Conservation (phyloP, 2,888 invertebrate species). For the Boloria selene region DNA sequence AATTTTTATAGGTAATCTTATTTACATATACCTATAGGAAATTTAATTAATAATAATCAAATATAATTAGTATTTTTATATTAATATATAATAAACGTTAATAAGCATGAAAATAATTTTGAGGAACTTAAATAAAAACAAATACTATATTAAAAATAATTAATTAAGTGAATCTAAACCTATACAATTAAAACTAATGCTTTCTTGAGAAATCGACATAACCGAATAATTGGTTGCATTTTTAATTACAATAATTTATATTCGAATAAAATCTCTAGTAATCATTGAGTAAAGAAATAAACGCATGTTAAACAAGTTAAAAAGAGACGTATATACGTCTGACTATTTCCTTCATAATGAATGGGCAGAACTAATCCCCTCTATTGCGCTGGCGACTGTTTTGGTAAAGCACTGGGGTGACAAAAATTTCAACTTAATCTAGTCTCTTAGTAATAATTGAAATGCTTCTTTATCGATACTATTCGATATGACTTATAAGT, state of each 20-base stretch:
- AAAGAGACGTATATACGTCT: constrained; percentile 67
- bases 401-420: constrained; percentile 70
- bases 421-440: constrained; percentile 53
- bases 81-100: no score
- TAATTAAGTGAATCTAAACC: background rate
- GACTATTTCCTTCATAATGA: constrained; percentile 50
- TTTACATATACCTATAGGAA: no score
- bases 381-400: constrained; percentile 71
- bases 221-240: constrained; percentile 31
- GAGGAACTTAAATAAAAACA: no score
- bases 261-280: constrained; percentile 8
- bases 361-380: constrained; percentile 74
- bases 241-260: constrained; percentile 27
- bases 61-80: no score
- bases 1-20: no score
- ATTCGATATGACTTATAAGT: no score
- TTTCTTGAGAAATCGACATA: constrained; percentile 17
- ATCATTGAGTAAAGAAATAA: constrained; percentile 33
- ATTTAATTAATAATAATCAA: no score
- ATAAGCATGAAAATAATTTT: no score
- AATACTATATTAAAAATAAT: background rate
- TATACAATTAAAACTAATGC: background rate
- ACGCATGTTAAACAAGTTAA: constrained; percentile 45
- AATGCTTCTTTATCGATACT: no score
- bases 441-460: background rate